These are phyloP conservation scores for Promerops cafer DNA, from an alignment of 2,113 vertebrate genomes.

Conservation along the genomic window DNA sequence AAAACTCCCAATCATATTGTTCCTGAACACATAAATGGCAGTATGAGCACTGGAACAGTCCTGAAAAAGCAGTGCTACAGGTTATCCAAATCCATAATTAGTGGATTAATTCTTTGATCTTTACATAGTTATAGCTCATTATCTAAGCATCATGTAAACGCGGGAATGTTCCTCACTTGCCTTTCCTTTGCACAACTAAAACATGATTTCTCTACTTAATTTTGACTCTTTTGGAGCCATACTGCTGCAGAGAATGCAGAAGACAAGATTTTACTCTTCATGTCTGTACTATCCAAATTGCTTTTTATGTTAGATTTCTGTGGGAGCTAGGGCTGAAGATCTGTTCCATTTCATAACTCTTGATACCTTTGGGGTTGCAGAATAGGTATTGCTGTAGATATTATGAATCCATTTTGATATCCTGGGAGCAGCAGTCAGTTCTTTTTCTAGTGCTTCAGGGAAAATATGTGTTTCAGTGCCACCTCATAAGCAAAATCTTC, in stretches of 20 bases:
- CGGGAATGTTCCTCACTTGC: background rate
- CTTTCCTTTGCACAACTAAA: background rate
- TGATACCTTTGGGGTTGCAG: background rate
- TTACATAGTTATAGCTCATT: accelerated
- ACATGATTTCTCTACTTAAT: background rate
- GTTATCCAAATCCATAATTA: background rate
- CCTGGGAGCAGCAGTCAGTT: background rate
- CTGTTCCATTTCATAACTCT: background rate
- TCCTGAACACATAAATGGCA: background rate
- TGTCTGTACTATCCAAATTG: background rate
- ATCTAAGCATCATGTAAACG: background rate
- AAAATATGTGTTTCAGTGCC: background rate
- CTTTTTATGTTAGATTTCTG: background rate
- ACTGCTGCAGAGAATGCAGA: background rate
- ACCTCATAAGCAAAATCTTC: background rate
- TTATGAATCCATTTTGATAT: background rate
- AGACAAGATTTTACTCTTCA: background rate
- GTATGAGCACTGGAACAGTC: background rate
- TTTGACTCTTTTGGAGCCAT: background rate
- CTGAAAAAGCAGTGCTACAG: background rate
- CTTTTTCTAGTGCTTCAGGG: background rate
- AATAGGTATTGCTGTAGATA: background rate
- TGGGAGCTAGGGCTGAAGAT: background rate
- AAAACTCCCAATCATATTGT: background rate
- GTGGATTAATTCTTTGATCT: background rate